Evolutionary conservation across 2,113 vertebrate genomes (phyloP), one percentile per base, ranked within the genome.

Genomic region (Aptenodytes forsteri): DNA sequence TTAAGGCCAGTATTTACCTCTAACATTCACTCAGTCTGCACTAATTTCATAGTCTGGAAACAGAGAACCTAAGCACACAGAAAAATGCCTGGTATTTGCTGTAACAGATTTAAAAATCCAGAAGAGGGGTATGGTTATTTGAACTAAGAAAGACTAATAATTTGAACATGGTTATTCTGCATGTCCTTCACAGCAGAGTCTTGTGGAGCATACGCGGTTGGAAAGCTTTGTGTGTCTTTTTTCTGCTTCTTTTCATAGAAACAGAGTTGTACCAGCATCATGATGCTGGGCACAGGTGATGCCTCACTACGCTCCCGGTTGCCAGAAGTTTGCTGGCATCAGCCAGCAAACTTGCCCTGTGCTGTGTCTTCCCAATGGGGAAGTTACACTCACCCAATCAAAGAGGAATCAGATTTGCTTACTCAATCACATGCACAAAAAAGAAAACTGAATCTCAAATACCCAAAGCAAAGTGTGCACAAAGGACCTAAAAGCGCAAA

Each of bases 201-300:
- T 38, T 2, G 0, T 16, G 38, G 27, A 58, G 27, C 32, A 38
- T 9, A 42, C 2, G 4, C 1, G 3, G 8, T 10, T 76, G 55
- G 22, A 76, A 70, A 64, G 12, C 9, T 69, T 6, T 36, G 12
- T 26, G 25, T 12, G 27, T 16, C 26, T 55, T 58, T 62, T 70
- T 70, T 27, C 47, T 82, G 13, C 29, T 76, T 49, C 55, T 50
- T 56, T 92, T 54, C 55, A 23, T 9, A 70, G 55, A 70, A 75
- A 42, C 10, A 50, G 40, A 25, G 16, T 12, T 34, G 40, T 19
- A 75, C 7, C 30, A 42, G n/a, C 42, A 50, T 40, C 26, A 42
- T 0, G 3, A 13, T 15, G n/a, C n/a, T 54, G 55, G 54, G 29
- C 40, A 62, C 22, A 38, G 71, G 34, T 25, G 62, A 50, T 44